Conservation (phyloP, 2,797 vertebrate species). For the Premnoplex brunnescens region DNA sequence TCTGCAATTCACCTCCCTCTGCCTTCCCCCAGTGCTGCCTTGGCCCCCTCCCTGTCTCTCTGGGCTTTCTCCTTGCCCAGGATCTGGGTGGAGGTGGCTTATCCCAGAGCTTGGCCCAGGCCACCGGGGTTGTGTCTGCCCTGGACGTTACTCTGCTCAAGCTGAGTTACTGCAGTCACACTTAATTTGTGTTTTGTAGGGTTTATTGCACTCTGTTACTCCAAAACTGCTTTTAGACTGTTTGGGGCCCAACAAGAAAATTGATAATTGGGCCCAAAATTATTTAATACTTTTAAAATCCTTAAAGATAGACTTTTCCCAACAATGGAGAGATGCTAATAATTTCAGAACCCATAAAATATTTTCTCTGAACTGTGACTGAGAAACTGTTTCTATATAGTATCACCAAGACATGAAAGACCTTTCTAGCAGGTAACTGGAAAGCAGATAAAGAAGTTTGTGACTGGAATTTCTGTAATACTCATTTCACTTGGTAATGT, state of each 20-base stretch:
- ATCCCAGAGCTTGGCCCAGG: background rate
- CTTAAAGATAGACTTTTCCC: background rate
- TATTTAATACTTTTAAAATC: background rate
- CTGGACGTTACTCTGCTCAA: background rate
- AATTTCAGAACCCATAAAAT: background rate
- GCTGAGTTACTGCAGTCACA: background rate
- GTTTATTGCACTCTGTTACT: background rate
- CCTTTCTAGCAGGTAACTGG: too few relatives aligned
- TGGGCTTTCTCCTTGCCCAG: background rate
- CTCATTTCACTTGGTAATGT: too few relatives aligned
- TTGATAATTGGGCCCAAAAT: background rate
- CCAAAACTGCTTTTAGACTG: background rate
- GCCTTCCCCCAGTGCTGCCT: background rate
- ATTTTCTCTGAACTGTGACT: too few relatives aligned
- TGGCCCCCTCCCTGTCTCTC: background rate
- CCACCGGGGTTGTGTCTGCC: background rate
- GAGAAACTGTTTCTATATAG: too few relatives aligned
- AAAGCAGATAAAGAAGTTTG: too few relatives aligned
- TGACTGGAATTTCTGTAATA: too few relatives aligned
- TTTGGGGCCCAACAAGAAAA: background rate
- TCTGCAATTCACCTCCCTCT: background rate
- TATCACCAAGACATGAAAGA: too few relatives aligned
- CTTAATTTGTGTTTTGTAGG: background rate
- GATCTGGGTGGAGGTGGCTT: background rate
- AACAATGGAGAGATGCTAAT: background rate